phyloP scores from a whole-genome alignment of 2,797 vertebrate genomes.

The Masticophis lateralis region DNA sequence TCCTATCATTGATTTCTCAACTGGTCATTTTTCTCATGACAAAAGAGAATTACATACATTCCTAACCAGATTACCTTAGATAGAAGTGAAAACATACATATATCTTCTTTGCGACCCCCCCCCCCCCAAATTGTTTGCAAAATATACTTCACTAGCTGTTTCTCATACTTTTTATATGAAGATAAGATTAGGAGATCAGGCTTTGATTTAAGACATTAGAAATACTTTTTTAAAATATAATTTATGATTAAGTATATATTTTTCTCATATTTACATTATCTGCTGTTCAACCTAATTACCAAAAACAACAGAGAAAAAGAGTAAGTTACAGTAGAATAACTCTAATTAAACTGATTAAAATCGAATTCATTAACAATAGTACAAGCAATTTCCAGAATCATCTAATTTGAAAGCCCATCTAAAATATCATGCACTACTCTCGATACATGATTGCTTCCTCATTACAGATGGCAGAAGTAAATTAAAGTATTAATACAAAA shows the following conservation, averaged over 20 bases:
- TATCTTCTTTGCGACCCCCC: too few relatives aligned
- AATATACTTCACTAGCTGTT: neutral
- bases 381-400: neutral
- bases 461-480: neutral
- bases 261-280: neutral
- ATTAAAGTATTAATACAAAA: neutral
- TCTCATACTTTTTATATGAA: slow-evolving; percentile 6
- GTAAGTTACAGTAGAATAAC: neutral
- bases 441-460: neutral
- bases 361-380: neutral
- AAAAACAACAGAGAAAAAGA: neutral
- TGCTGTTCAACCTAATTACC: neutral
- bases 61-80: slow-evolving; percentile 43
- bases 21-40: slow-evolving; percentile 45
- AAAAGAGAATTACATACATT: slow-evolving; percentile 29
- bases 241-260: neutral
- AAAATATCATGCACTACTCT: neutral
- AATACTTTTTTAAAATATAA: neutral
- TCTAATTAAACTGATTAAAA: slow-evolving; percentile 17
- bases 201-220: neutral
- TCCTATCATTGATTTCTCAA: slow-evolving; percentile 36
- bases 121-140: neutral
- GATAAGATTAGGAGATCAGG: neutral
- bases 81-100: slow-evolving; percentile 36
- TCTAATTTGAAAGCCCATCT: neutral